phyloP scores from a whole-genome alignment of 2,113 vertebrate species.

The Pagrus major region DNA sequence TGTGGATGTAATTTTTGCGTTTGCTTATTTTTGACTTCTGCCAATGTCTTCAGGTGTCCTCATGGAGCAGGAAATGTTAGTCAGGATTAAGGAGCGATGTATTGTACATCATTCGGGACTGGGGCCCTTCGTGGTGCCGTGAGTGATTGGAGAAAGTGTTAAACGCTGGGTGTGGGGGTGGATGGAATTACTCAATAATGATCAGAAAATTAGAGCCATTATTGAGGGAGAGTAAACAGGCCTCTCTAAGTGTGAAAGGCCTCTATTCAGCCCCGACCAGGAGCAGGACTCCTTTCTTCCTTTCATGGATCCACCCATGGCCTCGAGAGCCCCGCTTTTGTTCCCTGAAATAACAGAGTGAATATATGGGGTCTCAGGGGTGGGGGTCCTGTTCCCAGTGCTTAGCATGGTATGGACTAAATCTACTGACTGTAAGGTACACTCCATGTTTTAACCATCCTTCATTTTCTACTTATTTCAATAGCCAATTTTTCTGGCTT shows the following conservation, averaged over 20 bases:
- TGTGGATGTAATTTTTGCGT: neutral
- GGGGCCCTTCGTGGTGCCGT: slow-evolving; percentile 26
- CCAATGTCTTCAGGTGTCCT: neutral
- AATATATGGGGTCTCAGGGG: slow-evolving; percentile 68
- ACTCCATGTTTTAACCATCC: slow-evolving; percentile 17
- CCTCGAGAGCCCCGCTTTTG: slow-evolving; percentile 83
- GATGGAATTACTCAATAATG: slow-evolving; percentile 86
- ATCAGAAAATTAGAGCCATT: slow-evolving; percentile 87
- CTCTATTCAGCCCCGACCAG: slow-evolving; percentile 81
- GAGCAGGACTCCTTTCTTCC: slow-evolving; percentile 83
- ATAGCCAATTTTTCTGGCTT: neutral
- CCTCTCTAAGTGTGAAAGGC: slow-evolving; percentile 84
- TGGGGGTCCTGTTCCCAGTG: slow-evolving; percentile 57
- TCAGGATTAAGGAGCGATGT: slow-evolving; percentile 5
- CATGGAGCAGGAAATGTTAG: slow-evolving; percentile 6
- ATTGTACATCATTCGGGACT: slow-evolving; percentile 29
- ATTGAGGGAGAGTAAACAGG: slow-evolving; percentile 87
- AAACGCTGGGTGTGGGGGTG: slow-evolving; percentile 69
- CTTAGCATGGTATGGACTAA: slow-evolving; percentile 34
- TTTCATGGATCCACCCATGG: slow-evolving; percentile 82
- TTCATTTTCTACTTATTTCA: neutral
- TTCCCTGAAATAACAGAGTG: slow-evolving; percentile 80
- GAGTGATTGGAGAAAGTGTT: slow-evolving; percentile 67
- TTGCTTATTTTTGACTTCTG: neutral
- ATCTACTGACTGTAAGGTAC: slow-evolving; percentile 42